Evolutionary conservation across 2,888 invertebrate genomes (phyloP).

Genomic region (Proisotoma minuta): DNA sequence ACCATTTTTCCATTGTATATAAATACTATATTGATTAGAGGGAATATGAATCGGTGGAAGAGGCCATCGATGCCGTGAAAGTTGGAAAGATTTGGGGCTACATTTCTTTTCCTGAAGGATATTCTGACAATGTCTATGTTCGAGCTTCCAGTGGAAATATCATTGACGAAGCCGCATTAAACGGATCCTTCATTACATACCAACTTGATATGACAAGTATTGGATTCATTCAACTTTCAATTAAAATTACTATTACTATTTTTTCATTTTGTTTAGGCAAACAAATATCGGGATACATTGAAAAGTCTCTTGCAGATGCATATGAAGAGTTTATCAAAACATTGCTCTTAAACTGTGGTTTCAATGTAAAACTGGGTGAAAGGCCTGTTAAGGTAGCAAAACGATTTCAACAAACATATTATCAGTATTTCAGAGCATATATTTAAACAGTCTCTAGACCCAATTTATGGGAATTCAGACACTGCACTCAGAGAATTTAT

Average conservation of each 20-base stretch:
- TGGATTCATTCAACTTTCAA: background rate
- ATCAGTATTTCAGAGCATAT: too few species aligned
- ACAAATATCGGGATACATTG: conserved; percentile 27
- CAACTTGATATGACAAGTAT: conserved; percentile 37
- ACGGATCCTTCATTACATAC: conserved; percentile 22
- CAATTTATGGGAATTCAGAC: conserved; percentile 79
- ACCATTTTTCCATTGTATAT: background rate
- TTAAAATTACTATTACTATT: background rate
- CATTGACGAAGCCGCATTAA: too few species aligned
- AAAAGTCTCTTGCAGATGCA: conserved; percentile 25
- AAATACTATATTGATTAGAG: background rate
- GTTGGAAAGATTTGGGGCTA: conserved; percentile 32
- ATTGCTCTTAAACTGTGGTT: conserved; percentile 25
- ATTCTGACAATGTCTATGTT: conserved; percentile 21
- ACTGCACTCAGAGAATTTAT: conserved; percentile 95
- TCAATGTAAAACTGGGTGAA: conserved; percentile 26
- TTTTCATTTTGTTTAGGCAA: conserved; percentile 10
- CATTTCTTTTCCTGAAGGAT: conserved; percentile 27
- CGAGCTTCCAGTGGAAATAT: conserved; percentile 26
- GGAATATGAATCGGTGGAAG: conserved; percentile 20
- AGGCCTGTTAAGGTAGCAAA: conserved; percentile 31
- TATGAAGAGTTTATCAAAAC: conserved; percentile 27
- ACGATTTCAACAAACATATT: too few species aligned
- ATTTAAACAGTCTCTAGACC: too few species aligned
- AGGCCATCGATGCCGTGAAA: conserved; percentile 23